Percentiles rank a stretch among this genome's conserved stretches.
Evolutionary conservation across 2,113 vertebrate genomes (phyloP).

Genomic region (Proterorhinus semilunaris): DNA sequence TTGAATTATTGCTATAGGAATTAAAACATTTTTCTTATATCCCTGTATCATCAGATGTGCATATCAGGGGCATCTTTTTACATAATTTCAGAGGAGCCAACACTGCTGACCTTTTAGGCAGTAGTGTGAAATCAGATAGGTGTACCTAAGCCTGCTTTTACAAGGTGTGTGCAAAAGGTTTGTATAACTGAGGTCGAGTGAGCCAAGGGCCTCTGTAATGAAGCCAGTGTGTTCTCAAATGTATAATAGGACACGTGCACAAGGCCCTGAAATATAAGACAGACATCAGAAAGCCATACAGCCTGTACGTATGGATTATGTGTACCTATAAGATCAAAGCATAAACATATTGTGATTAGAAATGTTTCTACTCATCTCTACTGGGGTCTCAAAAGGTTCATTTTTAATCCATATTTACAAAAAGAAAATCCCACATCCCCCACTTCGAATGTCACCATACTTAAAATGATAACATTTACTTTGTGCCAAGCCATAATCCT

Average conservation of each 20-base stretch:
- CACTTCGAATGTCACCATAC: too few relatives aligned
- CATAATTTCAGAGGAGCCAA: slow-evolving; percentile 8
- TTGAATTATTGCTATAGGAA: too few relatives aligned
- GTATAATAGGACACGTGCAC: slow-evolving; percentile 49
- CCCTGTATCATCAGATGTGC: background rate
- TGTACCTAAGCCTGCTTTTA: slow-evolving; percentile 62
- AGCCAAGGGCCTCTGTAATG: slow-evolving; percentile 30
- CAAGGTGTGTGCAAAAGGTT: slow-evolving; percentile 37
- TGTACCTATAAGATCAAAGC: background rate
- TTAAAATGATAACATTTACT: too few relatives aligned
- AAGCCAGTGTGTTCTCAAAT: slow-evolving; percentile 53
- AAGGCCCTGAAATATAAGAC: slow-evolving; percentile 5
- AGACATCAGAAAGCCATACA: background rate
- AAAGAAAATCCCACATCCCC: too few relatives aligned
- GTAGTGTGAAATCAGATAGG: slow-evolving; percentile 63
- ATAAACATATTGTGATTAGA: background rate
- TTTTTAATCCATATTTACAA: too few relatives aligned
- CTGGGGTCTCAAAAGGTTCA: too few relatives aligned
- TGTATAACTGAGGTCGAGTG: slow-evolving; percentile 47
- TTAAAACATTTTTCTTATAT: too few relatives aligned
- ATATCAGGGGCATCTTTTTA: slow-evolving; percentile 29
- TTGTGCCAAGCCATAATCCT: too few relatives aligned
- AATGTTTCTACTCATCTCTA: background rate
- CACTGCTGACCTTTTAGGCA: slow-evolving; percentile 54
- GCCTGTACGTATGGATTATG: background rate